Percentiles rank a stretch among this genome's conserved stretches.
These are phyloP conservation scores for Parazoanthus atlanticus DNA, from an alignment of 92 coral and sea anemone species.

Conservation along the genomic window DNA sequence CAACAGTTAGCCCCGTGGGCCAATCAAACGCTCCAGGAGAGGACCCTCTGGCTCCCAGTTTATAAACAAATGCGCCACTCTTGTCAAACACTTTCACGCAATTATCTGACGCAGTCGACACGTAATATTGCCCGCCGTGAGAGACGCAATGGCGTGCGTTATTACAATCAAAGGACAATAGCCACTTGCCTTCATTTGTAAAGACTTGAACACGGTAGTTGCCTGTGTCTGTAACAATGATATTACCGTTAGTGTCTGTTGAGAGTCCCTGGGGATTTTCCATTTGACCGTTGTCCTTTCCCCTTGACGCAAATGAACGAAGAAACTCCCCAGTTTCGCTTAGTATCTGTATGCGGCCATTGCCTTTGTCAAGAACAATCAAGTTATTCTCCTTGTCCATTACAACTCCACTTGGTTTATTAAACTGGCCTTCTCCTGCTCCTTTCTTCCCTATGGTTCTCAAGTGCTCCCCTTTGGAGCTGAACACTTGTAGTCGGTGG, in stretches of 20 bases:
- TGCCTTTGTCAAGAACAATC: constrained; percentile 51
- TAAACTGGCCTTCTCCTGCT: constrained; percentile 29
- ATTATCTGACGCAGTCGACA: constrained; percentile 46
- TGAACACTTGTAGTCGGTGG: constrained; percentile 47
- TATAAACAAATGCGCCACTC: constrained; percentile 33
- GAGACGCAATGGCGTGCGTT: constrained; percentile 46
- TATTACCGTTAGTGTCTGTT: constrained; percentile 37
- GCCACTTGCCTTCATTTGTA: constrained; percentile 41
- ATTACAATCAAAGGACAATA: constrained; percentile 35
- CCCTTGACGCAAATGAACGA: constrained; percentile 42
- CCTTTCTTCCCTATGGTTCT: constrained; percentile 48
- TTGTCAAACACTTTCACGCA: constrained; percentile 46
- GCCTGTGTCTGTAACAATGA: constrained; percentile 52
- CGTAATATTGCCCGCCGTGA: constrained; percentile 33
- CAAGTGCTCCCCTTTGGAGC: constrained; percentile 25
- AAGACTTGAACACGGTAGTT: constrained; percentile 52
- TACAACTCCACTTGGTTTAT: constrained; percentile 53
- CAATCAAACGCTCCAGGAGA: constrained; percentile 48
- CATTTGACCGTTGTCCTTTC: constrained; percentile 32
- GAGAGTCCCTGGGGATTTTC: constrained; percentile 55
- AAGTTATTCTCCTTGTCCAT: constrained; percentile 27
- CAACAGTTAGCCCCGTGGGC: constrained; percentile 53
- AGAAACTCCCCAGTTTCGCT: constrained; percentile 35
- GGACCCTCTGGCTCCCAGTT: constrained; percentile 44
- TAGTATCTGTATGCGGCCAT: constrained; percentile 45